Conservation (phyloP, 2,888 invertebrate genomes). For the Xanthostigma xanthostigma region DNA sequence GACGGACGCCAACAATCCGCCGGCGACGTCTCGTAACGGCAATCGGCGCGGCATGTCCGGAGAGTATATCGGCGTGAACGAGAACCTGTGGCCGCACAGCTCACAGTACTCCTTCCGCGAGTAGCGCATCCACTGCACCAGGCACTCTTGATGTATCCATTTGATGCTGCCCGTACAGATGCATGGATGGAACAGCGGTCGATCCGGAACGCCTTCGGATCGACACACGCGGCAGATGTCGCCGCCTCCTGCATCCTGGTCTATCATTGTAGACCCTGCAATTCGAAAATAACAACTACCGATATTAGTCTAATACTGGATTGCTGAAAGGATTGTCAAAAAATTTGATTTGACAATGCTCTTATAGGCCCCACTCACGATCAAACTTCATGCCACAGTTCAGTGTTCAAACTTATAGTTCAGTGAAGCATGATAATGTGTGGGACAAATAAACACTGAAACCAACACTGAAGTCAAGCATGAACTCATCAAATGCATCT, state of each 20-base stretch:
- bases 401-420: too few species aligned
- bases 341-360: too few species aligned
- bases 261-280: slow-evolving; percentile 17
- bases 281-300: too few species aligned
- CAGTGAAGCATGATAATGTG: too few species aligned
- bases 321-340: too few species aligned
- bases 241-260: slow-evolving; percentile 41
- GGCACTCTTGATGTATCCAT: slow-evolving; percentile 96
- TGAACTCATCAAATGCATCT: too few species aligned
- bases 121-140: slow-evolving; percentile 98
- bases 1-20: slow-evolving; percentile 78
- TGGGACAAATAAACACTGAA: too few species aligned
- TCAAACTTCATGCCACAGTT: too few species aligned
- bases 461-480: too few species aligned
- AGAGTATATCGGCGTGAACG: slow-evolving; percentile 98
- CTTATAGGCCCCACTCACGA: too few species aligned
- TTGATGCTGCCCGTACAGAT: slow-evolving; percentile 98
- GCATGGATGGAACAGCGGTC: slow-evolving; percentile 94
- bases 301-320: too few species aligned
- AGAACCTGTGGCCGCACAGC: slow-evolving; percentile 91
- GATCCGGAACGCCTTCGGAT: slow-evolving; percentile 81
- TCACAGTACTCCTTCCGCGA: slow-evolving; percentile 98
- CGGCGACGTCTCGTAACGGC: slow-evolving; percentile 82
- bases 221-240: slow-evolving; percentile 98
- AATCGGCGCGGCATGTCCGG: slow-evolving; percentile 98